Evolutionary conservation across 2,888 invertebrate species (phyloP).

Genomic region (Eristalinus sepulchralis): DNA sequence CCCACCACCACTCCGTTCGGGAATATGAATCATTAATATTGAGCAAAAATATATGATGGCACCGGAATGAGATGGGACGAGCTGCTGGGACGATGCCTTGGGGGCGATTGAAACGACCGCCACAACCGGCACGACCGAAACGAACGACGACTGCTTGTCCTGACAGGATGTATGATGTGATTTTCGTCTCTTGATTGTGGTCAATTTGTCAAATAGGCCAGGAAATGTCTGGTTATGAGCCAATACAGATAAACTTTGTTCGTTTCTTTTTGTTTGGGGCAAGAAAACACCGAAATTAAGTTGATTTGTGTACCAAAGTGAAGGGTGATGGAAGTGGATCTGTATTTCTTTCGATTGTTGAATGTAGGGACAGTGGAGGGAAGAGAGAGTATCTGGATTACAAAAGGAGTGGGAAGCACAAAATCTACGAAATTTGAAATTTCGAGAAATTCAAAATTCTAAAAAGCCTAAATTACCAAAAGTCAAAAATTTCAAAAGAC

Average conservation of each 20-base stretch:
- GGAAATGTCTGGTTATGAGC: neutral
- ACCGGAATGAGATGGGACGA: neutral
- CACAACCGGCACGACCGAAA: no score
- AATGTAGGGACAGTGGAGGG: no score
- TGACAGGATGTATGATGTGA: conserved; percentile 32
- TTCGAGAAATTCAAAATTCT: no score
- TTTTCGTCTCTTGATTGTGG: conserved; percentile 23
- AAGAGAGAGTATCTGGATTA: no score
- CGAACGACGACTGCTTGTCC: conserved; percentile 7
- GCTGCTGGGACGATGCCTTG: neutral
- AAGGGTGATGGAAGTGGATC: neutral
- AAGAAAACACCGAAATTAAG: neutral
- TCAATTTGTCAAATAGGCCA: conserved; percentile 22
- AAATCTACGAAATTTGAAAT: no score
- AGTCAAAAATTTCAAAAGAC: no score
- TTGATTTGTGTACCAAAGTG: neutral
- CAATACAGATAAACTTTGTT: neutral
- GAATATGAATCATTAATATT: conserved; percentile 44
- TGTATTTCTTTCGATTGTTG: neutral
- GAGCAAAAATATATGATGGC: conserved; percentile 31
- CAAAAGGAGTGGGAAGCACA: no score
- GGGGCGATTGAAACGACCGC: no score
- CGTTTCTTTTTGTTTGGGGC: neutral
- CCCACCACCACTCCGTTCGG: neutral
- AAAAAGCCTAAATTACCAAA: no score